Percentiles rank a stretch among this genome's conserved stretches.
These are phyloP conservation scores for Cichlasoma orientale DNA, from an alignment of 2,797 vertebrate genomes.

Conservation along the genomic window DNA sequence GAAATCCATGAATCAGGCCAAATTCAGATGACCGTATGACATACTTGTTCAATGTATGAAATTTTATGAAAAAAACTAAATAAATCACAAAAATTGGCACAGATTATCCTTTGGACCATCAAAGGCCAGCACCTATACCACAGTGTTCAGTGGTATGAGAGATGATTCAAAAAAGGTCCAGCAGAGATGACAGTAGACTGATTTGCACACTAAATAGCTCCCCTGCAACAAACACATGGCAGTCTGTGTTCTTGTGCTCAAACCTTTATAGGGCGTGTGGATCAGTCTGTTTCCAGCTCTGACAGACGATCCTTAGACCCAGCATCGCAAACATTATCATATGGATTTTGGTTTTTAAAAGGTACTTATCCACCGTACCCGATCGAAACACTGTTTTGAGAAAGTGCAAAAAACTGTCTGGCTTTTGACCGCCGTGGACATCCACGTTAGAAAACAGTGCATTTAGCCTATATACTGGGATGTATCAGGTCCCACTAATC, in stretches of 20 bases:
- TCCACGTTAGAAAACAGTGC: not conserved
- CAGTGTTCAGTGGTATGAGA: not conserved
- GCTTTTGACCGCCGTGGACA: not conserved
- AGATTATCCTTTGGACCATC: not conserved
- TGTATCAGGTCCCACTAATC: not conserved
- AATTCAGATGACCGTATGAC: not conserved
- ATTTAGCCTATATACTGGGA: not conserved
- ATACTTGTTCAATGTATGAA: no score
- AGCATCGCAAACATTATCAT: not conserved
- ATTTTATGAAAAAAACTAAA: not conserved
- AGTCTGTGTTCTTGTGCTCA: not conserved
- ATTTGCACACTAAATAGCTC: no score
- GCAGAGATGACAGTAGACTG: no score
- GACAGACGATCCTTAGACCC: not conserved
- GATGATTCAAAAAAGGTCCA: no score
- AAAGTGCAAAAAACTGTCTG: not conserved
- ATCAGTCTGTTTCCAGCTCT: not conserved
- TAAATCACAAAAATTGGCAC: not conserved
- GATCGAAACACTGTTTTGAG: not conserved
- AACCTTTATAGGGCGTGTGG: not conserved
- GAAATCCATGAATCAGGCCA: not conserved
- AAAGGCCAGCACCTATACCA: not conserved
- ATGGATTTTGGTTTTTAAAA: not conserved
- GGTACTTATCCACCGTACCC: not conserved
- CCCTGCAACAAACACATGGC: not conserved